phyloP scores from a whole-genome alignment of 2,113 vertebrate species.

The Phoxinus phoxinus region DNA sequence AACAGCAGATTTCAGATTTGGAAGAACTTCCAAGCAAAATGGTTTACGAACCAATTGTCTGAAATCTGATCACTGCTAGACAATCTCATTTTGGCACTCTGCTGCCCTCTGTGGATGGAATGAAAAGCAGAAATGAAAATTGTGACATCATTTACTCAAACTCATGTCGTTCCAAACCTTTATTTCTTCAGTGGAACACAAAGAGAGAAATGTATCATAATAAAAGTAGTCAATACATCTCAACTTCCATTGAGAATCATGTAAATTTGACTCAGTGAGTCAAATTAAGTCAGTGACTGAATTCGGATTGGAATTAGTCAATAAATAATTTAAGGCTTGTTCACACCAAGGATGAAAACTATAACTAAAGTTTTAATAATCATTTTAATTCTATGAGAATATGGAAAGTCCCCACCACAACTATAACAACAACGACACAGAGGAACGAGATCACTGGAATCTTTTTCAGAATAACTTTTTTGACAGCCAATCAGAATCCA shows the following conservation, averaged over 20 bases:
- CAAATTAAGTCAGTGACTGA: not conserved
- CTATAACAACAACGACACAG: too few relatives aligned
- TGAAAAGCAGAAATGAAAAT: not conserved
- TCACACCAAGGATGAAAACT: too few relatives aligned
- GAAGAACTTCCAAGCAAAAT: not conserved
- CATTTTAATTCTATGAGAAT: too few relatives aligned
- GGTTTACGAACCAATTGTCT: not conserved
- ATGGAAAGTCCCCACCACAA: too few relatives aligned
- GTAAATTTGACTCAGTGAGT: not conserved
- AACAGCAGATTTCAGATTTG: constrained; percentile 14
- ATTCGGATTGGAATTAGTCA: not conserved
- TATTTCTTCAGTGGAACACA: not conserved
- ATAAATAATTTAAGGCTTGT: not conserved
- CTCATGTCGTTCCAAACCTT: not conserved
- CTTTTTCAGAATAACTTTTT: too few relatives aligned
- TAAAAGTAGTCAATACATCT: not conserved
- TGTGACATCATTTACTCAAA: not conserved
- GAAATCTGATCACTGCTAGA: constrained; percentile 18
- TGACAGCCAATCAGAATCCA: too few relatives aligned
- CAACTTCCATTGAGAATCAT: not conserved
- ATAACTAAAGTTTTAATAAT: too few relatives aligned
- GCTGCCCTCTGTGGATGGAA: constrained; percentile 16
- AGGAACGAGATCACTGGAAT: too few relatives aligned
- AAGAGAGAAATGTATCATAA: not conserved
- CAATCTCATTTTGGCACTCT: not conserved